These are phyloP conservation scores for Papilio demoleus DNA, from an alignment of 2,888 invertebrate genomes.

Conservation along the genomic window DNA sequence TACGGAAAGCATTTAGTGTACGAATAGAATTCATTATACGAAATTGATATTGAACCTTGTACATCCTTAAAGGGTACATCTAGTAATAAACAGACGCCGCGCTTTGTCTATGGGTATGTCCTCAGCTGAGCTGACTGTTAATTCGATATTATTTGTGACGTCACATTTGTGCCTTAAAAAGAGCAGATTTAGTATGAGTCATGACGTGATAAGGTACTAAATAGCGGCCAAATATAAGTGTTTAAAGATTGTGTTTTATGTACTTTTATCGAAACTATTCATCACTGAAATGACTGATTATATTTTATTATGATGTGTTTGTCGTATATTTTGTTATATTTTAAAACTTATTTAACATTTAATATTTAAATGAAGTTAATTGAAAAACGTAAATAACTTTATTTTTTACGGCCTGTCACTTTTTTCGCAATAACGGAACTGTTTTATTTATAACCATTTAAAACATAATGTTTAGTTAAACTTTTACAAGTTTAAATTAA, in stretches of 20 bases:
- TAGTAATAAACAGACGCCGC: constrained; percentile 10
- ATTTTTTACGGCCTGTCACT: too few relatives aligned
- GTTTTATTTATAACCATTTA: not conserved
- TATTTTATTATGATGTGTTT: too few relatives aligned
- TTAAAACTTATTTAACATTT: too few relatives aligned
- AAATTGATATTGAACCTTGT: constrained; percentile 33
- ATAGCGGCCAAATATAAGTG: not conserved
- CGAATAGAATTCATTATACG: constrained; percentile 20
- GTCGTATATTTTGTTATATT: too few relatives aligned
- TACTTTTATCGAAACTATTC: too few relatives aligned
- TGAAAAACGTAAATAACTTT: too few relatives aligned
- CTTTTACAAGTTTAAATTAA: not conserved
- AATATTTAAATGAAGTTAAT: too few relatives aligned
- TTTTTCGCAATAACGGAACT: not conserved
- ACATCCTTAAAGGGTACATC: constrained; percentile 21
- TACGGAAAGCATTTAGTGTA: constrained; percentile 18
- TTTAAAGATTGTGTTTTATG: too few relatives aligned
- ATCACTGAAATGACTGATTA: too few relatives aligned
- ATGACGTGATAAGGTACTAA: not conserved
- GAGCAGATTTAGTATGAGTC: not conserved
- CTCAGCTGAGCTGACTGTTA: not conserved
- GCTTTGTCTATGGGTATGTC: not conserved
- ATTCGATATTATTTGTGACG: not conserved
- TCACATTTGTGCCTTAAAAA: not conserved
- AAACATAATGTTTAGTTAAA: not conserved